Percentiles rank a stretch among this genome's conserved stretches.
Evolutionary conservation across 2,113 vertebrate genomes (phyloP).

Genomic region (Burhinus bistriatus): DNA sequence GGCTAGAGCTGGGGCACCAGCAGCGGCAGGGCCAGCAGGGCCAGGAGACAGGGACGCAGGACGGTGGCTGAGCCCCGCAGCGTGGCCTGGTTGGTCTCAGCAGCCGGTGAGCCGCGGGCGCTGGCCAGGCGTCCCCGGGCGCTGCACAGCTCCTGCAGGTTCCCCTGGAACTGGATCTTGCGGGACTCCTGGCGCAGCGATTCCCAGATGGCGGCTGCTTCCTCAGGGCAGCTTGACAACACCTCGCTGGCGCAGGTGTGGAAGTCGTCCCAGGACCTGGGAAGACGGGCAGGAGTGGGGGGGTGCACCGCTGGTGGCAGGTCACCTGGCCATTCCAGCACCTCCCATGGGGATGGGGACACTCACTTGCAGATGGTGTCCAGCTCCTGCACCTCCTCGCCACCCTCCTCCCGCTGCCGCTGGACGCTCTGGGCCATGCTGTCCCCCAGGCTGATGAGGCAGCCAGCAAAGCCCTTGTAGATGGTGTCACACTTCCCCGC

Average conservation of each 20-base stretch:
- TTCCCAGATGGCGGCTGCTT: constrained; percentile 89
- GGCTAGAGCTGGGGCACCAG: constrained; percentile 57
- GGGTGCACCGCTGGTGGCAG: neutral
- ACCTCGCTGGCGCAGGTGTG: constrained; percentile 86
- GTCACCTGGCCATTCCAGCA: neutral
- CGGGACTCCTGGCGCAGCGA: constrained; percentile 92
- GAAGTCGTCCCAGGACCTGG: constrained; percentile 94
- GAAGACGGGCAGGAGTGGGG: neutral
- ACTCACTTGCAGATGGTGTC: constrained; percentile 92
- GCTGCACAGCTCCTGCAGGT: constrained; percentile 91
- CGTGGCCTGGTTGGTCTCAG: constrained; percentile 89
- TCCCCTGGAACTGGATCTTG: constrained; percentile 92
- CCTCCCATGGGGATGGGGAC: neutral
- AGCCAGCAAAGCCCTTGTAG: constrained; percentile 92
- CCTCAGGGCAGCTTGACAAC: constrained; percentile 88
- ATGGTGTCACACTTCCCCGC: constrained; percentile 85
- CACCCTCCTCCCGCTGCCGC: constrained; percentile 44
- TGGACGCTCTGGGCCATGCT: constrained; percentile 79
- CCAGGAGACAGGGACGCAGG: neutral
- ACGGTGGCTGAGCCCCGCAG: constrained; percentile 65
- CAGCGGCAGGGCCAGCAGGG: constrained; percentile 51
- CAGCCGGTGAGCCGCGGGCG: constrained; percentile 30
- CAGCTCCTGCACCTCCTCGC: constrained; percentile 79
- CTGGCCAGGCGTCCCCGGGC: constrained; percentile 67
- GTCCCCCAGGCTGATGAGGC: constrained; percentile 91